A percentile compares a stretch with the other conserved stretches of the same genome.
These are phyloP conservation scores for Agonopterix alstromeriana DNA, from an alignment of 2,888 invertebrate species.

Conservation along the genomic window DNA sequence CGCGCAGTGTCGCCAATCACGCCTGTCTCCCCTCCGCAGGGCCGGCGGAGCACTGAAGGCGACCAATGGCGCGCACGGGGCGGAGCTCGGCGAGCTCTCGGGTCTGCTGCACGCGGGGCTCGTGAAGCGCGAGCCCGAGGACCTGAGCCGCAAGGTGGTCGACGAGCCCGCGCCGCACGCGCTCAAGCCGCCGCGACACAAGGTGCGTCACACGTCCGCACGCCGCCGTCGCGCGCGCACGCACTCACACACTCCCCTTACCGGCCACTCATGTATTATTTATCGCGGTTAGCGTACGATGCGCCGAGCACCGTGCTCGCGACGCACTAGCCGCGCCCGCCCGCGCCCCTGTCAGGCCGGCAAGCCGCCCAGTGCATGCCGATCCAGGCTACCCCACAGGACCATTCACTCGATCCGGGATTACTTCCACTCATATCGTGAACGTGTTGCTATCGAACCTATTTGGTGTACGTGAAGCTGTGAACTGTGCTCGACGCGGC, in stretches of 20 bases:
- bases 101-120: slow-evolving; percentile 80
- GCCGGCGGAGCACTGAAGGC: slow-evolving; percentile 77
- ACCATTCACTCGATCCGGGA: slow-evolving; percentile 34
- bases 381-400: slow-evolving; percentile 64
- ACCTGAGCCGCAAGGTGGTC: slow-evolving; percentile 83
- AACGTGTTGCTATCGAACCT: slow-evolving; percentile 49
- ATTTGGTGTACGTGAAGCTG: slow-evolving; percentile 68
- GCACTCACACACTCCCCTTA: slow-evolving; percentile 68
- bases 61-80: slow-evolving; percentile 82
- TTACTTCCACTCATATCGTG: slow-evolving; percentile 39
- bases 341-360: slow-evolving; percentile 78
- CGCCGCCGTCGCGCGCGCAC: slow-evolving; percentile 75
- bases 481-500: slow-evolving; percentile 71
- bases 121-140: slow-evolving; percentile 89
- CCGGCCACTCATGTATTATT: slow-evolving; percentile 75
- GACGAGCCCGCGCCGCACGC: slow-evolving; percentile 78
- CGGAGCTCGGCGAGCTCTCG: slow-evolving; percentile 80
- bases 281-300: slow-evolving; percentile 77
- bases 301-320: slow-evolving; percentile 77
- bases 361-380: slow-evolving; percentile 77
- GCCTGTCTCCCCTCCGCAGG: slow-evolving; percentile 79
- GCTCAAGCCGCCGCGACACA: slow-evolving; percentile 79
- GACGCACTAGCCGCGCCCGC: slow-evolving; percentile 74
- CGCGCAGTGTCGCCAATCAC: slow-evolving; percentile 65
- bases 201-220: slow-evolving; percentile 78